Evolutionary conservation across 2,113 vertebrate genomes (phyloP).

Genomic region (Bufo bufo): DNA sequence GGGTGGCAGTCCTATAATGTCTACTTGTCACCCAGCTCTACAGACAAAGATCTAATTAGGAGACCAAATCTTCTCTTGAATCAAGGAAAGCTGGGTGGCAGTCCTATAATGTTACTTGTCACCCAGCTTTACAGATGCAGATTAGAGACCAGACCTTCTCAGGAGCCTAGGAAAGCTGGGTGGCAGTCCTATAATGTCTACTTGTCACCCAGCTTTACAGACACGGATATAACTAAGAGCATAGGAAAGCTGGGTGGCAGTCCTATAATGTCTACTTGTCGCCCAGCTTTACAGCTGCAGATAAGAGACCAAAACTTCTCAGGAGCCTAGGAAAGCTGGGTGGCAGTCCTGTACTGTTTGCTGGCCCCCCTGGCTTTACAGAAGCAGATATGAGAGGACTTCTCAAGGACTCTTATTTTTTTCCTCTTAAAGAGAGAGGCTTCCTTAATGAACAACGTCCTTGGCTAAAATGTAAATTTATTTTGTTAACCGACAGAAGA

Average conservation of each 20-base stretch:
- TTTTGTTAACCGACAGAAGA: not conserved
- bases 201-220: not conserved
- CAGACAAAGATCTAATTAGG: too few relatives aligned
- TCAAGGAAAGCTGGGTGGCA: too few relatives aligned
- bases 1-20: too few relatives aligned
- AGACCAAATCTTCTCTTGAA: too few relatives aligned
- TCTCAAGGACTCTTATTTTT: not conserved
- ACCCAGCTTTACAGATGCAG: too few relatives aligned
- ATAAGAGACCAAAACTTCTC: too few relatives aligned
- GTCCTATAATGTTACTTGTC: too few relatives aligned
- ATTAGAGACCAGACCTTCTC: too few relatives aligned
- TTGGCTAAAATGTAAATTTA: not conserved
- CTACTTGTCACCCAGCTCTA: too few relatives aligned
- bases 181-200: not conserved
- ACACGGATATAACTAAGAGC: too few relatives aligned
- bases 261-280: not conserved
- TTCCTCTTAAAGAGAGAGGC: not conserved
- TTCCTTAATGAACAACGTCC: not conserved
- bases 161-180: not conserved
- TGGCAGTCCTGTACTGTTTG: not conserved
- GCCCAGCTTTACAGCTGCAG: not conserved
- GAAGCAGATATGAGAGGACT: not conserved
- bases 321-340: not conserved
- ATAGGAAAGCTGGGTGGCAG: not conserved
- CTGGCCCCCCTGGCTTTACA: not conserved